phyloP scores from a whole-genome alignment of 2,888 invertebrate species.

The Eurois occulta region DNA sequence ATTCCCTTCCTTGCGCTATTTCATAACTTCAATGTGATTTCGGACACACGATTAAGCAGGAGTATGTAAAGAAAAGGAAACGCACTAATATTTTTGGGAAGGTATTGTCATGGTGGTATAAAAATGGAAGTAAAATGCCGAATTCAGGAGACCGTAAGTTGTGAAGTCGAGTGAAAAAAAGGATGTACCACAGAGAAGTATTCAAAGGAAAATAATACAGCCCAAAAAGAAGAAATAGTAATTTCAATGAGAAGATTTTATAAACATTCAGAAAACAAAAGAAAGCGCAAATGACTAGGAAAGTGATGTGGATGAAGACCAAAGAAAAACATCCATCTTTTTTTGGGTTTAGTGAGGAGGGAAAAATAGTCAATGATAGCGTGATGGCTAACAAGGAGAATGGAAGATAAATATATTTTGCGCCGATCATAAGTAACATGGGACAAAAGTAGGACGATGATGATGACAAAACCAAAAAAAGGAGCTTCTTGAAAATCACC shows the following conservation, averaged over 20 bases:
- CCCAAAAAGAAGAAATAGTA: not conserved
- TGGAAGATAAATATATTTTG: not conserved
- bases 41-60: conserved; percentile 77
- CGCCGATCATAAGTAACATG: too few species aligned
- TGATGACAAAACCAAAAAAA: not conserved
- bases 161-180: conserved; percentile 32
- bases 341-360: not conserved
- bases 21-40: conserved; percentile 78
- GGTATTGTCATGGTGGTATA: conserved; percentile 32
- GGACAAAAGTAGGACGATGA: not conserved
- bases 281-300: not conserved
- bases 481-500: not conserved
- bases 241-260: not conserved
- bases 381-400: not conserved
- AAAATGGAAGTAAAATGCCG: conserved; percentile 22
- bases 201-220: not conserved
- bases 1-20: conserved; percentile 70
- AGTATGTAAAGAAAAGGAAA: conserved; percentile 67
- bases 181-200: not conserved
- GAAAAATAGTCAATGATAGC: not conserved
- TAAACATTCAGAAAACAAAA: not conserved
- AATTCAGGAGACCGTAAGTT: conserved; percentile 23
- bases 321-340: too few species aligned
- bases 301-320: too few species aligned
- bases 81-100: conserved; percentile 42